Base-by-base conservation (phyloP, 2,797 vertebrate genomes). In the Amblyopsis hoosieri region DNA sequence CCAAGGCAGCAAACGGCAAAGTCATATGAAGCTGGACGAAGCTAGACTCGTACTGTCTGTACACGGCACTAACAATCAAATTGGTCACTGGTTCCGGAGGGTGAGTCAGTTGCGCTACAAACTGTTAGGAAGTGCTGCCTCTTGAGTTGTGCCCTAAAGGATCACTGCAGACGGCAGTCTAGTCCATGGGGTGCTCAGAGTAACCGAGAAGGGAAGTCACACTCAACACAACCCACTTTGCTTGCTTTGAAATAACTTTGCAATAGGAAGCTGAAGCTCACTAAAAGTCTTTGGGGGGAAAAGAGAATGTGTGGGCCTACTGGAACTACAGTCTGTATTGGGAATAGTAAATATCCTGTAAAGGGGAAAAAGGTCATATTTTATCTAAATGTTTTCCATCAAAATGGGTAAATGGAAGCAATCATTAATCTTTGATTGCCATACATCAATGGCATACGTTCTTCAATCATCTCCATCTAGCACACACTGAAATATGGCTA, bases 131-230 rank as follows among this genome's bases (percentile, higher is more conserved):
- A 74, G 62, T 13, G 6, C 42, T 1, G 9, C 47, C n/a, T 48
- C 45, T 37, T 51, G 57, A 64, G 55, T 69, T 29, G 42, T 11
- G 45, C 7, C 14, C 60, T 3, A 49, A 6, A 12, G 56, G 71
- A 55, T 58, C n/a, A 69, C 56, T 53, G 60, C 23, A 73, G 60
- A 67, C 61, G 15, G 7, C 23, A 1, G 4, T 67, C 48, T 57
- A 11, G 14, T 62, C 63, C 60, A 51, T 1, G 64, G 55, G 62
- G 23, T 64, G 29, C 54, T 75, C 10, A 67, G 37, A 67, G 64
- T 67, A 61, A 75, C 71, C 45, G 48, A 70, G 69, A 82, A 60
- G 60, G 76, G 83, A 90, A 81, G 67, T 68, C 50, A 67, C 65
- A 75, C 67, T 84, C 76, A 81, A 71, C 70, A 79, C 51, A 65